Conservation (phyloP, 2,113 vertebrate genomes). For the Istiophorus platypterus region DNA sequence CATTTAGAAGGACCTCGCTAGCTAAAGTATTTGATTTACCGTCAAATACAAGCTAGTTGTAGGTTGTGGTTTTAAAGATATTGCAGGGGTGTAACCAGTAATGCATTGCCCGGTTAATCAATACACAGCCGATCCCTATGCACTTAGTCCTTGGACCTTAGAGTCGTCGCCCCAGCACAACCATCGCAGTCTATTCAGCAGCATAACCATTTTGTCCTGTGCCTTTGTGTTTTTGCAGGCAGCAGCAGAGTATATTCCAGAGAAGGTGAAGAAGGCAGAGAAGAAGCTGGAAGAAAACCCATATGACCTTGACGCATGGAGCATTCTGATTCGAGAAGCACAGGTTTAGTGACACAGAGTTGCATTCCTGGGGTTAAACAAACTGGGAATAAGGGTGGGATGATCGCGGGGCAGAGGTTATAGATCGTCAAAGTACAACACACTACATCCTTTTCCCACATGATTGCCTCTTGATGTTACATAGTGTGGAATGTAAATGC, state of each 20-base stretch:
- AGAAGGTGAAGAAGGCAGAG: conserved; percentile 99
- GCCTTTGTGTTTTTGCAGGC: conserved; percentile 82
- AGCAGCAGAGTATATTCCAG: conserved; percentile 95
- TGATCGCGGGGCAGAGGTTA: conserved; percentile 11
- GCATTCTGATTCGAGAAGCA: conserved; percentile 99
- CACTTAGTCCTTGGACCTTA: no score
- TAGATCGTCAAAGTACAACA: conserved; percentile 29
- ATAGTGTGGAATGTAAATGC: conserved; percentile 91
- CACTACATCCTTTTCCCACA: conserved; percentile 37
- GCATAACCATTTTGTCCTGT: conserved; percentile 32
- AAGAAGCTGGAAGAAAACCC: conserved; percentile 99
- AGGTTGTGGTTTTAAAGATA: neutral
- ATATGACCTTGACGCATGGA: conserved; percentile 99
- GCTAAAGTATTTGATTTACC: neutral
- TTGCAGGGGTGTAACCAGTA: neutral
- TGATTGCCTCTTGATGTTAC: conserved; percentile 53
- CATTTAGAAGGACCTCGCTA: neutral
- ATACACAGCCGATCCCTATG: rapidly evolving
- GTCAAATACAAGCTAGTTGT: no score
- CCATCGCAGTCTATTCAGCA: neutral
- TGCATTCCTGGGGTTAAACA: conserved; percentile 91
- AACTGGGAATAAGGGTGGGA: conserved; percentile 69
- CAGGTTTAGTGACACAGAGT: conserved; percentile 99
- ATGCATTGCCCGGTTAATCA: neutral
- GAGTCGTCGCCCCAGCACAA: no score